Base-by-base conservation (phyloP, 1,140 invertebrate species). In the Bicyclus anynana region DNA sequence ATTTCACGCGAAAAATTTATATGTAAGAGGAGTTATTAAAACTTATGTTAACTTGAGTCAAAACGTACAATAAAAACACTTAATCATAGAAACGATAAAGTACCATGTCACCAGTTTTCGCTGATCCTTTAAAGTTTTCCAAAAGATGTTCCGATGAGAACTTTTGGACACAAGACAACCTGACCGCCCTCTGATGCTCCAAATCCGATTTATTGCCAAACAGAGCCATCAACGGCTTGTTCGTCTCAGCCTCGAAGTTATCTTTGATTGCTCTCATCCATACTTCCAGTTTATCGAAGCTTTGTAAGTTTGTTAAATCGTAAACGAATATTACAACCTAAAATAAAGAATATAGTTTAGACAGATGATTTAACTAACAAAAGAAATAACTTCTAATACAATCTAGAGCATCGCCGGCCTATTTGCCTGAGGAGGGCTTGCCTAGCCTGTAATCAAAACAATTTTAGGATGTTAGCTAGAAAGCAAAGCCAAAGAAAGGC, bases 191-290 rank as follows among this genome's bases (percentile, higher is more conserved):
- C 73, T 95, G 94, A 79, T 97, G 95, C 79, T 97, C 96, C 70
- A 97, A 90, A 85, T 98, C 96, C 83, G 94, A 93, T 91, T 98
- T 98, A 80, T 97, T 97, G 4, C 95, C 96, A 53, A 97, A 91
- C 27, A 97, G 75, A 16, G 94, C 94, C 72, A 95, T 90, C 52
- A 93, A 76, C 1, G 94, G 94, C 55, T 87, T 89, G 58, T 91
- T 91, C 17, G 89, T 78, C 52, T 92, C 89, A 12, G 72, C 52
- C 54, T 89, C 76, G 5, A 90, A 89, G 0, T 93, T 90, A 37
- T 91, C 89, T 59, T 91, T 91, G 5, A 95, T 91, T 49, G 87
- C 89, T 18, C 86, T 77, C 55, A 96, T 87, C 97, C 97, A 98
- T 12, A 92, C 89, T 14, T 91, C 89, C 5, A 97, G 74, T 62